Evolutionary conservation across 2,888 invertebrate genomes (phyloP), one percentile per base, ranked within the genome.

Genomic region (Monopis laevigella): DNA sequence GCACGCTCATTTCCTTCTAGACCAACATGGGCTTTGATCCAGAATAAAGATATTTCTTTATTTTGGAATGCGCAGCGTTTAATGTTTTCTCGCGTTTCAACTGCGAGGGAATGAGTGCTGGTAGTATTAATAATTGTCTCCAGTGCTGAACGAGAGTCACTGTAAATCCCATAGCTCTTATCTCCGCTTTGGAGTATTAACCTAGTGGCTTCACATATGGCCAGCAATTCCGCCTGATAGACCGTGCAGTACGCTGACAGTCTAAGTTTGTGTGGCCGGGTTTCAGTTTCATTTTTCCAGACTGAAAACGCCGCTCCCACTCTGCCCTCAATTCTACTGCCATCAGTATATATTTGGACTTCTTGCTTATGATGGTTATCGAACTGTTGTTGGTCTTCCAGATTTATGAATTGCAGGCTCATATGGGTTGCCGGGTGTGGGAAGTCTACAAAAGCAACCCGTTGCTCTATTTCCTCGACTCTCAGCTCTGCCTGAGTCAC

Each of bases 21-120:
- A 10, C 42, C 45, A 11, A 18, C 40, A 10, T 45, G 45, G 2
- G 45, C 45, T n/a, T 42, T 45, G 4, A 45, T 24, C 45, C 45
- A 45, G 29, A 27, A 43, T 8, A 45, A 18, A n/a, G n/a, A n/a
- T n/a, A n/a, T n/a, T n/a, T n/a, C n/a, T n/a, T n/a, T n/a, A n/a
- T n/a, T n/a, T 3, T 28, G 3, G 14, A 26, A 14, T 3, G 2
- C 2, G 2, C 11, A 2, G 3, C 8, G 8, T 3, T 3, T 3
- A 6, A 43, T 13, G 5, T 19, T 28, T 6, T n/a, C 10, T 12
- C 40, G 24, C 1, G n/a, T n/a, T n/a, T n/a, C n/a, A n/a, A n/a
- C n/a, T n/a, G n/a, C n/a, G n/a, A n/a, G n/a, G n/a, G n/a, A n/a
- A n/a, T n/a, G n/a, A n/a, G n/a, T n/a, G n/a, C n/a, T n/a, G n/a